Percentiles rank a stretch among this genome's conserved stretches.
These are phyloP conservation scores for Apis dorsata DNA, from an alignment of 1,140 invertebrate genomes.

Conservation along the genomic window DNA sequence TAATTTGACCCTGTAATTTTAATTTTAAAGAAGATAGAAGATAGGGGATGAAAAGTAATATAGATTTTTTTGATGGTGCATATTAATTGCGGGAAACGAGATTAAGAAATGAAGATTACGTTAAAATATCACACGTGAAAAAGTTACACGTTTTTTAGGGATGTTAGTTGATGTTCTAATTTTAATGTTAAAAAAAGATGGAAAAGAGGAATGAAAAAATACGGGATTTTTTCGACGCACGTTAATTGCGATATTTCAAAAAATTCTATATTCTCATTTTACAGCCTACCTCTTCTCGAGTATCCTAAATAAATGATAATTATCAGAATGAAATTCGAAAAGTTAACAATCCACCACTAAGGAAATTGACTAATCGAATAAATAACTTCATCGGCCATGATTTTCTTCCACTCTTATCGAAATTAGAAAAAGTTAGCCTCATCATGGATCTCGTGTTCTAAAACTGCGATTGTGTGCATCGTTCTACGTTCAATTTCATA, in stretches of 20 bases:
- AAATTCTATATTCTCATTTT: not conserved
- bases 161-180: not conserved
- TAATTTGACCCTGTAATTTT: not conserved
- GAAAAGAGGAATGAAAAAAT: not conserved
- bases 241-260: not conserved
- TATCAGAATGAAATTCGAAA: slow-evolving; percentile 1
- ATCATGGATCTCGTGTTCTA: not conserved
- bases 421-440: not conserved
- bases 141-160: too few species aligned
- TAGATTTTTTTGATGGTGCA: too few species aligned
- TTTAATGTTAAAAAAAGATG: not conserved
- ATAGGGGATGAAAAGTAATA: too few species aligned
- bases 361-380: slow-evolving; percentile 17
- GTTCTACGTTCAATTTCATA: too few species aligned
- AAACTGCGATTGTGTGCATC: not conserved
- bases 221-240: not conserved
- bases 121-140: too few species aligned
- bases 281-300: not conserved
- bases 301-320: slow-evolving; percentile 11
- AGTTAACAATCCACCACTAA: not conserved
- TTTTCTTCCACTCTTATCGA: not conserved
- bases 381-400: not conserved
- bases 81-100: too few species aligned
- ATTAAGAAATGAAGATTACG: too few species aligned
- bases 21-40: not conserved